Conservation (phyloP, 2,797 vertebrate species). For the Neosilurus mollespiculum region DNA sequence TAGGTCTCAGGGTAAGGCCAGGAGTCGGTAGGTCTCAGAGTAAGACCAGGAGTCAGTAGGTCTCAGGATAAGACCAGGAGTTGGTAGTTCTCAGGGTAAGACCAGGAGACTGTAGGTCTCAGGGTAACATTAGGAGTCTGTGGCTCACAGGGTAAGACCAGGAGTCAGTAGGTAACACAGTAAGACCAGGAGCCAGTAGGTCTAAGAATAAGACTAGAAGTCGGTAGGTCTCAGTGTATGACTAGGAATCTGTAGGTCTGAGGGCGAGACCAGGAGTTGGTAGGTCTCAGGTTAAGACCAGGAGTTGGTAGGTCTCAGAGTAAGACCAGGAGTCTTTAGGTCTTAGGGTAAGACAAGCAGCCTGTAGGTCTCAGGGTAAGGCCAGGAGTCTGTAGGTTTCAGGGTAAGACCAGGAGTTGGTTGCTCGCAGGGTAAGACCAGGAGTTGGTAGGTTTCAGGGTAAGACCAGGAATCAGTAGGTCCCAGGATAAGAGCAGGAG, state of each 20-base stretch:
- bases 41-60: background rate
- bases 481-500: too few relatives aligned
- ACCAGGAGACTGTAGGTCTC: background rate
- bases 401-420: too few relatives aligned
- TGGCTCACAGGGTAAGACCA: background rate
- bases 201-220: background rate
- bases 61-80: background rate
- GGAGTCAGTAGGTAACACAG: too few relatives aligned
- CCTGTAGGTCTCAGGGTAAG: accelerated
- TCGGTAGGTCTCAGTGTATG: accelerated
- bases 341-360: background rate
- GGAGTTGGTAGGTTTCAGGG: too few relatives aligned
- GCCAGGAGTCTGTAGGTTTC: background rate
- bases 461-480: too few relatives aligned
- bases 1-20: too few relatives aligned
- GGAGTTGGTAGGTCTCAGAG: background rate
- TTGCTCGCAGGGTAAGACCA: background rate
- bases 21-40: too few relatives aligned
- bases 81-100: background rate
- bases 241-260: background rate
- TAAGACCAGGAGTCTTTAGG: background rate
- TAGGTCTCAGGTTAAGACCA: background rate
- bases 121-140: too few relatives aligned
- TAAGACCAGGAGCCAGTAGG: too few relatives aligned
- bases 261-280: background rate